Evolutionary conservation across 1,140 invertebrate species (phyloP), one percentile per base, ranked within the genome.

Genomic region (Euwallacea similis): DNA sequence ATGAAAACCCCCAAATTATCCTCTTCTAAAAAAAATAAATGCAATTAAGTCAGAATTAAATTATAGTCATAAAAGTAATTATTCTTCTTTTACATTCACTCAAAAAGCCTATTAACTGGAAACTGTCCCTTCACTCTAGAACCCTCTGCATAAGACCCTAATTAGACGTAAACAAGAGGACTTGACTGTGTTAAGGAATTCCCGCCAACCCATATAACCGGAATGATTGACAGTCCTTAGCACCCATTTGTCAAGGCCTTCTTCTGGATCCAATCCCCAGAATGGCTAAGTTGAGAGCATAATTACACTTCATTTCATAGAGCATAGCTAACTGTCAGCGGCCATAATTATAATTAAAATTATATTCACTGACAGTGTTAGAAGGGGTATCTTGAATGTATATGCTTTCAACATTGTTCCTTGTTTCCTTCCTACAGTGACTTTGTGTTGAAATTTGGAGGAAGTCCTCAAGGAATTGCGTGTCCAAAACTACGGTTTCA

Each of bases 311-410:
- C 59, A 11, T 61, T 61, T 61, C 42, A n/a, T n/a, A 43, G 21
- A 58, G 15, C n/a, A 15, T 10, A 43, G 21, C 41, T 42, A 42
- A 61, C 10, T 61, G 21, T 43, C 59, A 42, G 15, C 59, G 42
- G 21, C 11, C 11, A 21, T 61, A 61, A 61, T 61, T 61, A 61
- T 61, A 61, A 61, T 61, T 61, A 61, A 61, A 61, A 42, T 61
- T 42, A 43, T 61, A 61, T 61, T 61, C 59, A 61, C 6, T 61
- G 42, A 42, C 16, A 42, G 21, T 61, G n/a, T 41, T 61, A 41
- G 59, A 61, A 61, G 59, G 59, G 59, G n/a, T 61, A 33, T 61
- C 21, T 42, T 61, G 7, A 61, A 43, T 61, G 59, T 61, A n/a
- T 9, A 16, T 8, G 10, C 8, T 11, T 43, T 33, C 4, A 33